phyloP scores from a whole-genome alignment of 2,888 invertebrate species.

The Pecten maximus region DNA sequence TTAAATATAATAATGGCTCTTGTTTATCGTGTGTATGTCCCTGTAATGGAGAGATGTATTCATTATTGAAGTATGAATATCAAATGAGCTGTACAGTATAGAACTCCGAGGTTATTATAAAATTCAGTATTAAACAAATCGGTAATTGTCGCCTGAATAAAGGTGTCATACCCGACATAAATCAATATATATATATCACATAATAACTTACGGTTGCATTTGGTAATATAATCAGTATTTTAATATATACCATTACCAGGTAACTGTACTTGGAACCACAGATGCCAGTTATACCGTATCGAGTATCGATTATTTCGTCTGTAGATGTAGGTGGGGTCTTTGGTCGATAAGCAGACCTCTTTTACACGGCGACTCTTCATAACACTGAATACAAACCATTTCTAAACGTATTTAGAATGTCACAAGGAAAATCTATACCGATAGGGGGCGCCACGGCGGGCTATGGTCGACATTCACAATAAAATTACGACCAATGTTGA shows the following conservation, averaged over 20 bases:
- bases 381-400: neutral
- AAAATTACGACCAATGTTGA: neutral
- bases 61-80: too few relatives aligned
- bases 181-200: neutral
- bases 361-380: neutral
- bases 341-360: neutral
- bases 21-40: too few relatives aligned
- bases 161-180: neutral
- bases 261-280: neutral
- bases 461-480: constrained; percentile 14
- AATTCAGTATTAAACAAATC: neutral
- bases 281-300: neutral
- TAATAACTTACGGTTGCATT: neutral
- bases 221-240: neutral
- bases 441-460: neutral
- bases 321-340: neutral
- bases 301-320: constrained; percentile 7
- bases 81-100: too few relatives aligned
- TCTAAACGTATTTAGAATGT: neutral
- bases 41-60: too few relatives aligned
- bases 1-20: too few relatives aligned
- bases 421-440: neutral
- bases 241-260: neutral
- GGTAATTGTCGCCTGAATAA: neutral
- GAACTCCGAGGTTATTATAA: too few relatives aligned